Percentiles rank a stretch among this genome's conserved stretches.
phyloP scores from a whole-genome alignment of 2,888 invertebrate genomes.

The Chrysomela aeneicollis region DNA sequence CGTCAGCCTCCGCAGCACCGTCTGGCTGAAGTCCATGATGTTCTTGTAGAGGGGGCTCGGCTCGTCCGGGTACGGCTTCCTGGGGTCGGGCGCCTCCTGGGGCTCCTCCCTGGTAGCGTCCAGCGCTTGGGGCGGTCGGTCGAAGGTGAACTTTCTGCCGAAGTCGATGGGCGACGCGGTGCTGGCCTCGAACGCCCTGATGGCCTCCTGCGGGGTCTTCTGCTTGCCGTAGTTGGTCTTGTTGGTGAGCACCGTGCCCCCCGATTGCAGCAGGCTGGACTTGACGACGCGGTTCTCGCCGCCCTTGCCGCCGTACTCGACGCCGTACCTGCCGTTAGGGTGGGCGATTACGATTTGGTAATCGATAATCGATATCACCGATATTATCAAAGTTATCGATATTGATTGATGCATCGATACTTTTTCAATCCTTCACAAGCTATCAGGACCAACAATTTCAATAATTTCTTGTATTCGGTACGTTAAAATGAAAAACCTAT shows the following conservation, averaged over 20 bases:
- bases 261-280: conserved; percentile 81
- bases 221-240: conserved; percentile 52
- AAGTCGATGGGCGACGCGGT: conserved; percentile 51
- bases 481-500: no score
- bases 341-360: no score
- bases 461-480: no score
- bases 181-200: conserved; percentile 55
- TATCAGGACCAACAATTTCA: no score
- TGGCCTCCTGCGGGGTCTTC: conserved; percentile 52
- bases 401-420: no score
- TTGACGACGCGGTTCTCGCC: conserved; percentile 74
- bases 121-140: conserved; percentile 17
- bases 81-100: conserved; percentile 8
- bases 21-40: conserved; percentile 60
- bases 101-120: conserved; percentile 14
- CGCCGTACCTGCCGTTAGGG: no score
- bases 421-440: no score
- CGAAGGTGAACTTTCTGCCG: conserved; percentile 42
- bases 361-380: no score
- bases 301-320: conserved; percentile 54
- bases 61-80: conserved; percentile 24
- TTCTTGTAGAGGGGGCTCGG: conserved; percentile 48
- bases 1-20: conserved; percentile 59
- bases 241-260: conserved; percentile 72
- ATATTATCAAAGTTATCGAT: no score